A percentile compares a stretch with the other conserved stretches of the same genome.
These are phyloP conservation scores for Oligia fasciuncula DNA, from an alignment of 2,888 invertebrate species.

Conservation along the genomic window DNA sequence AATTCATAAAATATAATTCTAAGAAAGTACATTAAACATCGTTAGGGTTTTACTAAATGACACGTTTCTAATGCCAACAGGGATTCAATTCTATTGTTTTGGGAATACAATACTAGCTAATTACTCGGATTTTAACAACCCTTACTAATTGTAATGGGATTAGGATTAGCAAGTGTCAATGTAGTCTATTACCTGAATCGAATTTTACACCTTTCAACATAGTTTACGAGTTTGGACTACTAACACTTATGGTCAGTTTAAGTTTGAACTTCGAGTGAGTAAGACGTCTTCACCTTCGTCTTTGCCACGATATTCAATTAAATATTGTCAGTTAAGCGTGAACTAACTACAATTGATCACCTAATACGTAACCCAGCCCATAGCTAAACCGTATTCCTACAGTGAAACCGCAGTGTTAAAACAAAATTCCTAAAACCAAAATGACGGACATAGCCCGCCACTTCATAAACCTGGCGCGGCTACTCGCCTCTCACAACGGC, in stretches of 20 bases:
- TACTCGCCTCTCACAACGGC: constrained; percentile 22
- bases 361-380: neutral
- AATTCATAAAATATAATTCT: constrained; percentile 5
- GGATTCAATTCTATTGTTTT: neutral
- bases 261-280: constrained; percentile 6
- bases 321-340: neutral
- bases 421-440: neutral
- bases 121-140: constrained; percentile 4
- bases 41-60: neutral
- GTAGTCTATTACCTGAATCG: neutral
- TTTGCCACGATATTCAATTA: neutral
- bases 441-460: constrained; percentile 26
- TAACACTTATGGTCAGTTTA: neutral
- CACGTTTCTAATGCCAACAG: neutral
- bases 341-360: neutral
- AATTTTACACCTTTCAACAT: neutral
- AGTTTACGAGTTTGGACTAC: neutral
- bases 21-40: neutral
- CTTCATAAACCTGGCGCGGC: constrained; percentile 36
- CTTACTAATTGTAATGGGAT: constrained; percentile 8
- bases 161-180: neutral
- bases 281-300: constrained; percentile 3
- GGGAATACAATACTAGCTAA: constrained; percentile 5
- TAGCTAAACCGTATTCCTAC: neutral
- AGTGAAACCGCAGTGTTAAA: neutral